Evolutionary conservation across 2,113 vertebrate species (phyloP), one percentile per base, ranked within the genome.

Genomic region (Gymnorhina tibicen): DNA sequence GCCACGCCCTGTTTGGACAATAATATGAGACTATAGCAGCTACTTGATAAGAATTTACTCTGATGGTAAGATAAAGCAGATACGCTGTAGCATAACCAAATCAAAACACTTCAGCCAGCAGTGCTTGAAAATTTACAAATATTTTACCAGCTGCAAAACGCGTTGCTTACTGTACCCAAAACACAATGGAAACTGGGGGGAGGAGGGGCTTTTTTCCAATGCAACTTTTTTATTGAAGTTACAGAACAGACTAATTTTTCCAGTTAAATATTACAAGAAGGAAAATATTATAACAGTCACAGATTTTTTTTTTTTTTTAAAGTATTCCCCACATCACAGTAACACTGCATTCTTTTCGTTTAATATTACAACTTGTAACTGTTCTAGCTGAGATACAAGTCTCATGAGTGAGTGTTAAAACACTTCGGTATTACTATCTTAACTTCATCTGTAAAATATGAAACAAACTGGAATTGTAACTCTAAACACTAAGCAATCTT

Each of bases 361-460:
- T 74, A 93, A 88, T 85, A 77, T 66, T 85, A 83, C 53, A 87
- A 53, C 32, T 91, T 39, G 4, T 84, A 91, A 82, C 67, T 92
- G 32, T 59, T 92, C 52, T 86, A 70, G 46, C 62, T 84, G 85
- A 86, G 83, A 93, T 92, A 91, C 23, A 67, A 22, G 55, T 46
- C 83, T 80, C 75, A 9, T 86, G 76, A 86, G 90, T 82, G 64
- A 70, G 35, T 55, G 63, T 39, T 93, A 84, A 73, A 93, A 83
- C 79, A 63, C 39, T 42, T 42, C 0, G 0, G 16, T 30, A 62
- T 90, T 88, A 85, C 78, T 85, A 22, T 53, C 69, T 77, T 60
- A 91, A 85, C 33, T 92, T 95, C 79, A 79, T 82, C 82, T 60
- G 70, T 85, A 85, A 96, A 93, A 90, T 44, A 93, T 62, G 67